Percentiles rank a stretch among this genome's conserved stretches.
phyloP scores from a whole-genome alignment of 2,113 vertebrate species.

The Notarius lentiginosus region DNA sequence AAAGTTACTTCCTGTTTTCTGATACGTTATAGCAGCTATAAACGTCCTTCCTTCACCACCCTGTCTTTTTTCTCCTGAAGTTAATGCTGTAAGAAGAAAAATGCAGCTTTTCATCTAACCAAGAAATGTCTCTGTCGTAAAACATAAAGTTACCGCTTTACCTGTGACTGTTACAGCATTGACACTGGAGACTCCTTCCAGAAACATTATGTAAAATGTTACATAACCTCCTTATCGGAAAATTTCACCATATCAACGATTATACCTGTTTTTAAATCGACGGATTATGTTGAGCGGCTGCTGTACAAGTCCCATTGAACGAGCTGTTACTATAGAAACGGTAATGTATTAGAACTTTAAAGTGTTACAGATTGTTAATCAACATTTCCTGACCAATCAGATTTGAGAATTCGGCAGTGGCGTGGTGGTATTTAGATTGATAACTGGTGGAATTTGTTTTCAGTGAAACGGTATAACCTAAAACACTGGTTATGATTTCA shows the following conservation, averaged over 20 bases:
- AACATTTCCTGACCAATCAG: neutral
- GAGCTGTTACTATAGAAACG: neutral
- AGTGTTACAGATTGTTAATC: neutral
- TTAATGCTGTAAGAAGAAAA: neutral
- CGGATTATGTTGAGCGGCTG: neutral
- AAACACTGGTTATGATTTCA: neutral
- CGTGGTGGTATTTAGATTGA: neutral
- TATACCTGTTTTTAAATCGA: neutral
- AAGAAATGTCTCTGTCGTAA: neutral
- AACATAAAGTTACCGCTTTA: neutral
- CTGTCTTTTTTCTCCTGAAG: neutral
- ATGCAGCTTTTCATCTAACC: neutral
- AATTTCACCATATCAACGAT: neutral
- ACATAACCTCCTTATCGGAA: neutral
- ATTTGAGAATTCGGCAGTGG: neutral
- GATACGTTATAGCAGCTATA: neutral
- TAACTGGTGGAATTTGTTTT: neutral
- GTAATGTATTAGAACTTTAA: neutral
- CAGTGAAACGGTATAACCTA: neutral
- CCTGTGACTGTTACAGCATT: neutral
- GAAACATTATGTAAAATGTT: neutral
- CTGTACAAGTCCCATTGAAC: neutral
- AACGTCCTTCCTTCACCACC: neutral
- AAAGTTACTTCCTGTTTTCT: neutral
- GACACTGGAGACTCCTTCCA: neutral